Evolutionary conservation across 2,797 vertebrate species (phyloP).

Genomic region (Xyrichtys novacula): DNA sequence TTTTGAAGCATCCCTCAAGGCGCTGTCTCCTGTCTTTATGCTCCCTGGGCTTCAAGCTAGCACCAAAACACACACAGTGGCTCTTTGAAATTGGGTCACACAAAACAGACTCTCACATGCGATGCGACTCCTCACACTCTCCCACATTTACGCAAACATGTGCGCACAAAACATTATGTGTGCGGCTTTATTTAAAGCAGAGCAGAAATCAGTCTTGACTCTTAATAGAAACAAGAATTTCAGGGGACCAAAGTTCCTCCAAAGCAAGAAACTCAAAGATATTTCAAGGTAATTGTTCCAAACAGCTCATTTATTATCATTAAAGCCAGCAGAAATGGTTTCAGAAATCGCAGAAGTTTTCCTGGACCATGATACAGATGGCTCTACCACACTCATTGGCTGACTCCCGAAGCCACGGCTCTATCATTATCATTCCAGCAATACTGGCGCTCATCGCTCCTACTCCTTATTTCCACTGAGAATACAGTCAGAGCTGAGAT

Average conservation of each 20-base stretch:
- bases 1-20: conserved; percentile 56
- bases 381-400: conserved; percentile 51
- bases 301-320: neutral
- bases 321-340: neutral
- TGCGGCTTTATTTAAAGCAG: neutral
- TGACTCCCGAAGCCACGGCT: conserved; percentile 52
- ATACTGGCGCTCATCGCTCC: conserved; percentile 50
- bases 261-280: neutral
- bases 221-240: no score
- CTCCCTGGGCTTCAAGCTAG: conserved; percentile 44
- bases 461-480: conserved; percentile 53
- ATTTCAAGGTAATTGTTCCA: neutral
- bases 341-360: conserved; percentile 43
- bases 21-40: conserved; percentile 56
- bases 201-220: no score
- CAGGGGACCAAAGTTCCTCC: no score
- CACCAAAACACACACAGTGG: conserved; percentile 44
- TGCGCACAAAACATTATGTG: neutral
- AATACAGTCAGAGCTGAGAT: conserved; percentile 30
- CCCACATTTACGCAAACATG: conserved; percentile 7
- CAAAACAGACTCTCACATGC: conserved; percentile 54
- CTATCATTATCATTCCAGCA: conserved; percentile 80
- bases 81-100: conserved; percentile 71
- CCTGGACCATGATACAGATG: conserved; percentile 33
- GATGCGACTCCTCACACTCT: neutral